Base-by-base conservation (phyloP, 2,113 vertebrate genomes). In the Oreocharis arfaki region DNA sequence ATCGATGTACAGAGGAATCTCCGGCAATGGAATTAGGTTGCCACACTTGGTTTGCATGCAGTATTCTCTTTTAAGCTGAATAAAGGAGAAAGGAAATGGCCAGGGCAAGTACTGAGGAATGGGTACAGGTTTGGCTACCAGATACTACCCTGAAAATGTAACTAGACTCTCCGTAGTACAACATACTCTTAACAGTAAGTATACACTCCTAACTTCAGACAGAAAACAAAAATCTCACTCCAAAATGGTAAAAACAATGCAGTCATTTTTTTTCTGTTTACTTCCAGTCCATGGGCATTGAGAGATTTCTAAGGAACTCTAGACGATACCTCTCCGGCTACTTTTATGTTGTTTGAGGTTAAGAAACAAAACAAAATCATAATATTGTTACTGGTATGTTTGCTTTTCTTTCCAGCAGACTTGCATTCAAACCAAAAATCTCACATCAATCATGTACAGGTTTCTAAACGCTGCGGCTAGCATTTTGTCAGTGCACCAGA, bases 221-320 rank as follows among this genome's bases (percentile, higher is more conserved):
- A 89, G n/a, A 79, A 95, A 90, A 90, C 59, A 91, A 79, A 89
- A 96, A 41, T 95, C 84, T 91, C 20, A 22, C 92, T 97, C 90
- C 44, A 11, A 84, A 97, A 90, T 75, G 13, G 77, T 98, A 96
- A 95, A 95, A 97, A 96, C 67, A 74, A 93, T 88, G 93, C 59
- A 84, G 50, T 65, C 10, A 7, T 70, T 73, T 92, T 68, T 82
- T 86, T 94, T 96, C 97, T 97, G 97, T 98, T 98, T 98, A 98
- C 96, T 97, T 97, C 89, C 95, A 96, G 85, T 98, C 91, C 68
- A 13, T 85, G 97, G 98, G 98, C 97, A 98, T 98, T 98, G 97
- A 97, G 84, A 95, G 81, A 69, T 89, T 90, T 92, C 82, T 95
- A 69, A 96, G 91, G 86, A 96, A 87, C 88, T 96, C 64, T 95